These are phyloP conservation scores for Phanerotoma sp. DNA, from an alignment of 2,888 invertebrate species.

Conservation along the genomic window DNA sequence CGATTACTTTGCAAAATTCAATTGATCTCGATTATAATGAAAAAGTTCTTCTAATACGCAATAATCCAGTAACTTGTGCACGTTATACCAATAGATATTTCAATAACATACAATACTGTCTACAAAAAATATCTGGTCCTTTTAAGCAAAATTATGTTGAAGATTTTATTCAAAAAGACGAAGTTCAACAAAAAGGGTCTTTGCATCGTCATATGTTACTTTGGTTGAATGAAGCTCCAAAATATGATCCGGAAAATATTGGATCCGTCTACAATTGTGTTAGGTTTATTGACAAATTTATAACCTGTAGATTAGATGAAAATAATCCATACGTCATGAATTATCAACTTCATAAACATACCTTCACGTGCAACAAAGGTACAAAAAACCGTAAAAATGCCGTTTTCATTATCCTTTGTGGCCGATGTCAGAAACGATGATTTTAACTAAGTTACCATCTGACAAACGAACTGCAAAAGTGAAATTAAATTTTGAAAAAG, in stretches of 20 bases:
- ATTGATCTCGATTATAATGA: no score
- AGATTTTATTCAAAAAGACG: not conserved
- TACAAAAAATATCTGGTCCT: not conserved
- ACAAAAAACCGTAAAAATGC: no score
- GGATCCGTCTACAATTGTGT: not conserved
- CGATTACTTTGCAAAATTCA: no score
- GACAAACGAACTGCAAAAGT: not conserved
- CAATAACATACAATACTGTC: not conserved
- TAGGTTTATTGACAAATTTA: not conserved
- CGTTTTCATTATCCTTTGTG: no score
- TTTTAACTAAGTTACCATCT: not conserved
- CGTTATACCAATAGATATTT: not conserved
- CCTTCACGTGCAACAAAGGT: not conserved
- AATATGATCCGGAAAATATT: not conserved
- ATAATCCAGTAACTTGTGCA: not conserved
- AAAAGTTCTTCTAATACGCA: not conserved
- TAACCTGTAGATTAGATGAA: not conserved
- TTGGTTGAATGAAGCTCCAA: not conserved
- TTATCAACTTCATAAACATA: constrained; percentile 1
- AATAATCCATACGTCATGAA: not conserved
- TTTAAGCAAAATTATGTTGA: not conserved
- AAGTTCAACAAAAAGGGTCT: not conserved
- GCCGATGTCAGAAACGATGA: not conserved
- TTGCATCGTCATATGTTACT: not conserved
- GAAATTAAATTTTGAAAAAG: not conserved